A percentile compares a stretch with the other conserved stretches of the same genome.
Evolutionary conservation across 1,140 invertebrate genomes (phyloP).

Genomic region (Anoplolepis gracilipes): DNA sequence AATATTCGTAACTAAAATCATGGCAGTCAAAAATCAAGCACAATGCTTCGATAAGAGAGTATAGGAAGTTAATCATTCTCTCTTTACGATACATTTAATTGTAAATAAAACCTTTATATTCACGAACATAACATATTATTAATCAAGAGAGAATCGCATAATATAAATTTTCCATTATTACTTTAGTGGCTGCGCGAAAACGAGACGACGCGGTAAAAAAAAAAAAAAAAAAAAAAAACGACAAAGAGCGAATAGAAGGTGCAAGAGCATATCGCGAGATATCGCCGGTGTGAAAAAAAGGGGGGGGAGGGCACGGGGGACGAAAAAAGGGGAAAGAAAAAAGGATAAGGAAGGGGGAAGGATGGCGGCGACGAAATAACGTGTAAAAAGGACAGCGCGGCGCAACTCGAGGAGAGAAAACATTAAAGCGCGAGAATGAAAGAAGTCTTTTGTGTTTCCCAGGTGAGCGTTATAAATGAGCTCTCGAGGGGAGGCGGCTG

Average conservation of each 20-base stretch:
- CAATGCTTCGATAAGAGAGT: neutral
- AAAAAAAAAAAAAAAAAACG: slow-evolving; percentile 14
- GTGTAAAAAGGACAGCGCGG: slow-evolving; percentile 67
- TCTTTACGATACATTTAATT: neutral
- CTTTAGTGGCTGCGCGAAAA: neutral
- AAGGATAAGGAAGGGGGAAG: neutral
- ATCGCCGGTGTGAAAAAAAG: neutral
- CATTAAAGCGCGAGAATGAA: slow-evolving; percentile 79
- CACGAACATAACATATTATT: neutral
- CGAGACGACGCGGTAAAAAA: slow-evolving; percentile 5
- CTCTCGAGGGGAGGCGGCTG: slow-evolving; percentile 65
- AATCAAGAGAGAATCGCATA: neutral
- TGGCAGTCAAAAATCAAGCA: neutral
- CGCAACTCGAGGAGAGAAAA: slow-evolving; percentile 67
- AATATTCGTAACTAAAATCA: neutral
- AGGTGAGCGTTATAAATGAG: slow-evolving; percentile 85
- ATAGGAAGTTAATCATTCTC: neutral
- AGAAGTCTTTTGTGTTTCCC: slow-evolving; percentile 83
- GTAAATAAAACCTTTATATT: neutral
- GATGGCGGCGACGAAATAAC: slow-evolving; percentile 67
- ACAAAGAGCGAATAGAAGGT: slow-evolving; percentile 21
- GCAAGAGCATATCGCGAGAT: neutral
- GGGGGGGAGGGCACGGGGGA: slow-evolving; percentile 9
- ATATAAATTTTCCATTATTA: slow-evolving; percentile 35
- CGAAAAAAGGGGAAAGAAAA: slow-evolving; percentile 36